Evolutionary conservation across 2,113 vertebrate genomes (phyloP).

Genomic region (Apteryx owenii): DNA sequence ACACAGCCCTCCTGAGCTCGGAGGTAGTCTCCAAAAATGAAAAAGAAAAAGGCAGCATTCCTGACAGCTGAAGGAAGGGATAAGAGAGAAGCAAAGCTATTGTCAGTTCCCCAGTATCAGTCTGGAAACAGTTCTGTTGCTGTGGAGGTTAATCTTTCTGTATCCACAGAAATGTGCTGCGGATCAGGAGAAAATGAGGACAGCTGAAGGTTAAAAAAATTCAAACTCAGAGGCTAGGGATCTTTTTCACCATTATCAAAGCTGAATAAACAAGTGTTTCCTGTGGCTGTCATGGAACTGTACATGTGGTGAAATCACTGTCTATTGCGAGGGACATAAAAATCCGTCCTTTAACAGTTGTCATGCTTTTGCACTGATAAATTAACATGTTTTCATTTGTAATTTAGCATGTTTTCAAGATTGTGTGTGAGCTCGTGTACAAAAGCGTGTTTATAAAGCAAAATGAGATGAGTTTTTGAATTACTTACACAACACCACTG

Average conservation of each 20-base stretch:
- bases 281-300: not conserved
- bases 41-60: not conserved
- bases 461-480: not conserved
- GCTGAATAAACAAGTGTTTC: conserved; percentile 36
- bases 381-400: not conserved
- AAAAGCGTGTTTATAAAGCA: not conserved
- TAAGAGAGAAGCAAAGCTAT: not conserved
- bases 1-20: not conserved
- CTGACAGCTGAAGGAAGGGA: not conserved
- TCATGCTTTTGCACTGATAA: not conserved
- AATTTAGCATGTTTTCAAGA: not conserved
- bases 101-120: accelerated
- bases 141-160: not conserved
- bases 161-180: not conserved
- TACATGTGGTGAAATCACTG: not conserved
- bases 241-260: conserved; percentile 19
- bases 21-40: not conserved
- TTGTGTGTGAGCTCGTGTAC: not conserved
- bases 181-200: not conserved
- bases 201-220: not conserved
- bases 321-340: not conserved
- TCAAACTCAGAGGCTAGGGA: not conserved
- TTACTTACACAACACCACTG: not conserved
- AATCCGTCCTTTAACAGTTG: not conserved
- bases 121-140: not conserved